A percentile compares a stretch with the other conserved stretches of the same genome.
Evolutionary conservation across 2,888 invertebrate genomes (phyloP).

Genomic region (Dermolepida albohirtum): DNA sequence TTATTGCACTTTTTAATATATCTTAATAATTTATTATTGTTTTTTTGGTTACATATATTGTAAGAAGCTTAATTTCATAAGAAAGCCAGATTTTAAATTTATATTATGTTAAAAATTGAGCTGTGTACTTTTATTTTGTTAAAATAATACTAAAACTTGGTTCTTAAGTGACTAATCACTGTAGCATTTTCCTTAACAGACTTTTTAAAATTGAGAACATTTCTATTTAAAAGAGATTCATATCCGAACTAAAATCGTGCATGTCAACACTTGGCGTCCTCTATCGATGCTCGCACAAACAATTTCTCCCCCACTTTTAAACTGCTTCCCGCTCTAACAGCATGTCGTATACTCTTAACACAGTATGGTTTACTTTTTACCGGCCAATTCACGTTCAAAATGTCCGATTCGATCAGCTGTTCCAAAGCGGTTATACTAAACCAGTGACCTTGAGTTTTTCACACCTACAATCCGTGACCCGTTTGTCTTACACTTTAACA

Average conservation of each 20-base stretch:
- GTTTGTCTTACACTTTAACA: conserved; percentile 15
- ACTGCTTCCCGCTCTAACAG: conserved; percentile 52
- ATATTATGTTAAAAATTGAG: too few species aligned
- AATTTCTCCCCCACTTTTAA: conserved; percentile 50
- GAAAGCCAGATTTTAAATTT: too few species aligned
- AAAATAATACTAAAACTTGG: too few species aligned
- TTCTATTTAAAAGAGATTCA: conserved; percentile 19
- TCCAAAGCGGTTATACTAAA: conserved; percentile 38
- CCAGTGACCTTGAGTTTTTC: conserved; percentile 36
- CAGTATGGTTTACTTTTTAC: conserved; percentile 55
- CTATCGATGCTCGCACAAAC: conserved; percentile 18
- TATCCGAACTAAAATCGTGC: conserved; percentile 26
- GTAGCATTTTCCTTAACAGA: too few species aligned
- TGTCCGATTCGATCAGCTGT: conserved; percentile 58
- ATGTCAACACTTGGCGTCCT: conserved; percentile 38
- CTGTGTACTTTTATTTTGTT: too few species aligned
- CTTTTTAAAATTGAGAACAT: too few species aligned
- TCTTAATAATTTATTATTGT: too few species aligned
- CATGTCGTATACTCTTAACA: conserved; percentile 49
- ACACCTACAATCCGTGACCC: conserved; percentile 20
- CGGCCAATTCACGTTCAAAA: conserved; percentile 55
- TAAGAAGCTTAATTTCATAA: too few species aligned
- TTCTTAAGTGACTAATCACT: too few species aligned
- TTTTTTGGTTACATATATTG: too few species aligned
- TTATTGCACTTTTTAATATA: too few species aligned